Percentiles rank a stretch among this genome's conserved stretches.
phyloP scores from a whole-genome alignment of 1,140 invertebrate species.

The Aphidius ervi region DNA sequence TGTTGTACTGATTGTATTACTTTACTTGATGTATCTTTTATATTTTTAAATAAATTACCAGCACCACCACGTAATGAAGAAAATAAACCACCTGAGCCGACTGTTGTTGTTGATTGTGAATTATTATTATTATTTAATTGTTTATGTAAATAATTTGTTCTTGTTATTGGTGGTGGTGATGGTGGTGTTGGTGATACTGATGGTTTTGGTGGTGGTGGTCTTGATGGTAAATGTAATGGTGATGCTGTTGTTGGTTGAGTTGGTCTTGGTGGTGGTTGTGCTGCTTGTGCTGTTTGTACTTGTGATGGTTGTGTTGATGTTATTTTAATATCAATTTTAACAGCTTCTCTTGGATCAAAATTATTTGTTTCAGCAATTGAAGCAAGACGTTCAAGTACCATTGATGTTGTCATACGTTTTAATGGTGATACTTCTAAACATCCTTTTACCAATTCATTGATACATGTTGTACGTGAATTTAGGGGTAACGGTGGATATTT shows the following conservation, averaged over 20 bases:
- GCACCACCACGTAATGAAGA: slow-evolving; percentile 79
- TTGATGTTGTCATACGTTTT: slow-evolving; percentile 70
- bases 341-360: slow-evolving; percentile 71
- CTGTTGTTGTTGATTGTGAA: background rate
- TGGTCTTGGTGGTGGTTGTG: slow-evolving; percentile 32
- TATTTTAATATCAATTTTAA: slow-evolving; percentile 60
- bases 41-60: slow-evolving; percentile 84
- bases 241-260: slow-evolving; percentile 23
- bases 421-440: slow-evolving; percentile 81
- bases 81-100: slow-evolving; percentile 66
- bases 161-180: slow-evolving; percentile 30
- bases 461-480: slow-evolving; percentile 76
- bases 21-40: slow-evolving; percentile 94
- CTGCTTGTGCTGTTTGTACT: slow-evolving; percentile 33
- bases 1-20: slow-evolving; percentile 95
- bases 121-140: slow-evolving; percentile 15
- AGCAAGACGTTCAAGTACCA: slow-evolving; percentile 77
- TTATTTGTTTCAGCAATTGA: slow-evolving; percentile 81
- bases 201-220: slow-evolving; percentile 34
- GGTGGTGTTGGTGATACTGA: slow-evolving; percentile 38
- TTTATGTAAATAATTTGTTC: slow-evolving; percentile 25
- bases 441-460: slow-evolving; percentile 88
- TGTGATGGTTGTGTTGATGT: slow-evolving; percentile 43
- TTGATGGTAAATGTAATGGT: slow-evolving; percentile 24
- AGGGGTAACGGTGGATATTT: slow-evolving; percentile 83